These are phyloP conservation scores for Microtus pennsylvanicus DNA, from an alignment of 2,113 vertebrate genomes.

Conservation along the genomic window DNA sequence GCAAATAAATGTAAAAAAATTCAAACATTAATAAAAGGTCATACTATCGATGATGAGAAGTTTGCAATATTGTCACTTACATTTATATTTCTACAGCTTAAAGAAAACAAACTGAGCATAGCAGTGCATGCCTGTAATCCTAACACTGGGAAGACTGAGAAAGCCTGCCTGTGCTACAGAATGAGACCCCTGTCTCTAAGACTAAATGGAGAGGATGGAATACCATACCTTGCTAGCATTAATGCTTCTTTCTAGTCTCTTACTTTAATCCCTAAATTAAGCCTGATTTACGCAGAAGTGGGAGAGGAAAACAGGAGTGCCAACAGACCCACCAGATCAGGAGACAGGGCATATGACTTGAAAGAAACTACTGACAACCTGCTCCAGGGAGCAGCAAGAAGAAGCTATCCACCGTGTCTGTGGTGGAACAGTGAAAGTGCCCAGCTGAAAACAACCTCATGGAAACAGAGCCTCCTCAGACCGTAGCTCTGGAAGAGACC, in stretches of 20 bases:
- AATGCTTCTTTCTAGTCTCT: background rate
- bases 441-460: background rate
- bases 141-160: background rate
- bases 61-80: background rate
- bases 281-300: background rate
- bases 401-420: background rate
- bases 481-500: background rate
- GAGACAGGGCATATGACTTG: background rate
- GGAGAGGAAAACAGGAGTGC: background rate
- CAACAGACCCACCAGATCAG: background rate
- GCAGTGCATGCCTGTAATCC: background rate
- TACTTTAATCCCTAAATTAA: background rate
- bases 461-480: no score
- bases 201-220: background rate
- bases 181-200: background rate
- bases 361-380: background rate
- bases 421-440: background rate
- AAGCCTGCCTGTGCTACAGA: no score
- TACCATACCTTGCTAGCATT: background rate
- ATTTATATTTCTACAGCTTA: background rate
- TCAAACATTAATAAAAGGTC: background rate
- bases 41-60: background rate
- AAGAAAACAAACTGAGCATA: background rate
- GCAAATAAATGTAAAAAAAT: background rate
- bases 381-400: background rate